These are phyloP conservation scores for Drosophila anomalata DNA, from an alignment of 2,888 invertebrate genomes.

Conservation along the genomic window DNA sequence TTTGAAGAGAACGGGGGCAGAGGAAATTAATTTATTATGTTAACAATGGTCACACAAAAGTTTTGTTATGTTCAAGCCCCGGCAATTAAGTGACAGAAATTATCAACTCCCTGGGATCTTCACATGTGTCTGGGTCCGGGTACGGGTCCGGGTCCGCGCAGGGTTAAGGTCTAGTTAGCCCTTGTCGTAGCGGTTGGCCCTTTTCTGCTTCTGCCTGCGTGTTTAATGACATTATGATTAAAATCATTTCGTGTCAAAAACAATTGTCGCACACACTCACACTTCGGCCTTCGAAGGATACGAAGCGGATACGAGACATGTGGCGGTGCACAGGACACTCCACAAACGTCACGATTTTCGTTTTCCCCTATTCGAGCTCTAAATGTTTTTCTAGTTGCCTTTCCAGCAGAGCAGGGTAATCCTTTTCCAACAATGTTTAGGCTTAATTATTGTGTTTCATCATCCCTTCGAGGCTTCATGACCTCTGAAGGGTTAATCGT, in stretches of 20 bases:
- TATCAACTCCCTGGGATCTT: slow-evolving; percentile 71
- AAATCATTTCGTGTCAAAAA: slow-evolving; percentile 77
- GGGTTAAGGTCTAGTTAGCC: slow-evolving; percentile 18
- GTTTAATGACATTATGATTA: slow-evolving; percentile 77
- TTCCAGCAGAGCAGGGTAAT: neutral
- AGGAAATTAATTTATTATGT: slow-evolving; percentile 75
- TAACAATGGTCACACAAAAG: slow-evolving; percentile 66
- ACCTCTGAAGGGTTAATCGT: neutral
- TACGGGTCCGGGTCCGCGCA: neutral
- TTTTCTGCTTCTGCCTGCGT: slow-evolving; percentile 47
- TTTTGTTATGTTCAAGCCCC: slow-evolving; percentile 76
- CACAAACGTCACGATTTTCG: slow-evolving; percentile 26
- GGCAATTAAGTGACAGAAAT: slow-evolving; percentile 75
- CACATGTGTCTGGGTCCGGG: slow-evolving; percentile 51
- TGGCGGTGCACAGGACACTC: slow-evolving; percentile 26
- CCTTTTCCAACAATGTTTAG: neutral
- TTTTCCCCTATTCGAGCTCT: slow-evolving; percentile 35
- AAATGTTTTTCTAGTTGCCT: slow-evolving; percentile 40
- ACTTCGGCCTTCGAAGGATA: neutral
- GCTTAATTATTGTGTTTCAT: slow-evolving; percentile 1
- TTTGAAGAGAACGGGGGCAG: slow-evolving; percentile 5
- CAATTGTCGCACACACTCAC: slow-evolving; percentile 65
- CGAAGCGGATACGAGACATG: slow-evolving; percentile 8
- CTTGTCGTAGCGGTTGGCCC: slow-evolving; percentile 35
- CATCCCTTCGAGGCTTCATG: neutral